phyloP scores from a whole-genome alignment of 2,888 invertebrate genomes.

The Rhodophaea formosa region DNA sequence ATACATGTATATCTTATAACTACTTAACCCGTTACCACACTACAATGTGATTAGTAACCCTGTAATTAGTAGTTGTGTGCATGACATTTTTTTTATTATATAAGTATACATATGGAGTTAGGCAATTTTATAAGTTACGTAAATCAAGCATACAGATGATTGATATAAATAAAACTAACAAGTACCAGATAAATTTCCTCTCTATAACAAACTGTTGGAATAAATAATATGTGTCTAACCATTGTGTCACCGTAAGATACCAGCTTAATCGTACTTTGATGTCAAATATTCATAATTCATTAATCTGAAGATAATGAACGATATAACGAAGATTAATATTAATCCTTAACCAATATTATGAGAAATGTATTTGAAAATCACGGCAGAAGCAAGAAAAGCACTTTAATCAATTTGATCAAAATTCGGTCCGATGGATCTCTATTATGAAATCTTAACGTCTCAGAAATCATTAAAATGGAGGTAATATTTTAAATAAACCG shows the following conservation, averaged over 20 bases:
- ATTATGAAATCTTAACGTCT: background rate
- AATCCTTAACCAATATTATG: background rate
- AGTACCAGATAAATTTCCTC: too few relatives aligned
- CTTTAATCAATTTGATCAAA: background rate
- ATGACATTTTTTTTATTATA: too few relatives aligned
- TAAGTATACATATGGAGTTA: too few relatives aligned
- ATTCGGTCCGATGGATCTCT: background rate
- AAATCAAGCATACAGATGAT: too few relatives aligned
- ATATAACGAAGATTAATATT: background rate
- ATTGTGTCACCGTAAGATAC: background rate
- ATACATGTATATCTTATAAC: too few relatives aligned
- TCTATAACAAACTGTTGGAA: too few relatives aligned
- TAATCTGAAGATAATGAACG: background rate
- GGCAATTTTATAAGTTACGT: too few relatives aligned
- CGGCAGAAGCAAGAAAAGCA: background rate
- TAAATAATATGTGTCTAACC: too few relatives aligned
- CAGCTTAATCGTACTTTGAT: background rate
- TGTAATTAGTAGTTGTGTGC: too few relatives aligned
- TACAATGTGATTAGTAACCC: too few relatives aligned
- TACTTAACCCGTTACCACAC: too few relatives aligned
- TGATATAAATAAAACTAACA: too few relatives aligned
- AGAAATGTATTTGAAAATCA: background rate
- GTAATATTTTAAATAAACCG: background rate
- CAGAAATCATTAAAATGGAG: background rate
- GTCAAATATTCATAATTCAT: background rate